These are phyloP conservation scores for Lochmaea crataegi DNA, from an alignment of 2,888 invertebrate genomes.

Conservation along the genomic window DNA sequence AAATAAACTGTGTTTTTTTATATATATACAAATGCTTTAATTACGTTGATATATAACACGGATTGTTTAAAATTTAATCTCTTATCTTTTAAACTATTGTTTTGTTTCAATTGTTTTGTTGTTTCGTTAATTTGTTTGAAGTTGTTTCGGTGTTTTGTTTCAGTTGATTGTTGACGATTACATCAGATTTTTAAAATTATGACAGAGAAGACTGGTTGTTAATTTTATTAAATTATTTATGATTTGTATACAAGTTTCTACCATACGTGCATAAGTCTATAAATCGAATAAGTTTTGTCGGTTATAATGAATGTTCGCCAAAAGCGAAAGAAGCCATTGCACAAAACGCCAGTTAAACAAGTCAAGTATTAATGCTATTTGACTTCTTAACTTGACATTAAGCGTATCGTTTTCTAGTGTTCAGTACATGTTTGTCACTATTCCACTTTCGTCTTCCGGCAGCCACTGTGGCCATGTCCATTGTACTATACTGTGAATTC, in stretches of 20 bases:
- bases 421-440: not conserved
- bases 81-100: not conserved
- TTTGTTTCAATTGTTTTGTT: slow-evolving; percentile 38
- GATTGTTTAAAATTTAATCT: not conserved
- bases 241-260: slow-evolving; percentile 46
- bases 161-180: slow-evolving; percentile 42
- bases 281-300: slow-evolving; percentile 24
- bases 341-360: not conserved
- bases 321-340: not conserved
- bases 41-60: not conserved
- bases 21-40: not conserved
- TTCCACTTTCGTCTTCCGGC: too few relatives aligned
- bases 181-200: slow-evolving; percentile 43
- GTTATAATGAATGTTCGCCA: slow-evolving; percentile 6
- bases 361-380: not conserved
- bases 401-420: not conserved
- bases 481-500: too few relatives aligned
- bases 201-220: slow-evolving; percentile 47
- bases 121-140: slow-evolving; percentile 44
- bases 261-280: slow-evolving; percentile 43
- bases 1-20: not conserved
- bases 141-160: slow-evolving; percentile 42
- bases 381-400: not conserved
- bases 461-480: too few relatives aligned
- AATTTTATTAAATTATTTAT: slow-evolving; percentile 45